Evolutionary conservation across 2,888 invertebrate genomes (phyloP), one percentile per base, ranked within the genome.

Genomic region (Dryocosmus kuriphilus): DNA sequence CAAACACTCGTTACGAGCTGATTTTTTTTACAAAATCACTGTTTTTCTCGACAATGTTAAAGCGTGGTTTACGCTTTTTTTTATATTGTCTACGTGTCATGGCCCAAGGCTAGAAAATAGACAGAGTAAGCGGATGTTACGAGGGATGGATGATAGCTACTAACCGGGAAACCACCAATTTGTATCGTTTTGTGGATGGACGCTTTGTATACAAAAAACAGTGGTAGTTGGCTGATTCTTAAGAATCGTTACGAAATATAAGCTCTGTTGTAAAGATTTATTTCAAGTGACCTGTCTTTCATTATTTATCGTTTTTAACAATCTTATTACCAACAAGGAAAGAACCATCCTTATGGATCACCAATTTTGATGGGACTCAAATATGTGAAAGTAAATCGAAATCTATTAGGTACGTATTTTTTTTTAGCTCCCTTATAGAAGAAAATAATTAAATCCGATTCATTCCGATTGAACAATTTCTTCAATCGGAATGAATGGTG

Each of bases 101-200:
- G 16, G n/a, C 77, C 60, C 76, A 27, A 79, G 87, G 87, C 87
- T 88, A 83, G 85, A 88, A 88, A 89, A 88, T 88, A 87, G 88
- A 83, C 83, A 85, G 88, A 85, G 87, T 84, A 87, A 89, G 86
- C 88, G 86, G 80, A 82, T 80, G 82, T 85, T 81, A 82, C 80
- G 77, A 80, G 79, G 76, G 57, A 83, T 85, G 84, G 86, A 86
- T 86, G 84, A 82, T 83, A 87, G 86, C 86, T 87, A 88, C 86
- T 88, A 87, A 88, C 87, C 83, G 81, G 76, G 81, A 80, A 80
- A 84, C 81, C 83, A 85, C 84, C 81, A 81, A 82, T 19, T 80
- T 87, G 83, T 86, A 85, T 85, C 75, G 82, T 85, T 87, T 87
- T 85, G 81, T 83, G 83, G 81, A 85, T 84, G 83, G 81, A 85